These are phyloP conservation scores for Pristionchus arcanus DNA, from an alignment of 2,888 invertebrate species.

Conservation along the genomic window DNA sequence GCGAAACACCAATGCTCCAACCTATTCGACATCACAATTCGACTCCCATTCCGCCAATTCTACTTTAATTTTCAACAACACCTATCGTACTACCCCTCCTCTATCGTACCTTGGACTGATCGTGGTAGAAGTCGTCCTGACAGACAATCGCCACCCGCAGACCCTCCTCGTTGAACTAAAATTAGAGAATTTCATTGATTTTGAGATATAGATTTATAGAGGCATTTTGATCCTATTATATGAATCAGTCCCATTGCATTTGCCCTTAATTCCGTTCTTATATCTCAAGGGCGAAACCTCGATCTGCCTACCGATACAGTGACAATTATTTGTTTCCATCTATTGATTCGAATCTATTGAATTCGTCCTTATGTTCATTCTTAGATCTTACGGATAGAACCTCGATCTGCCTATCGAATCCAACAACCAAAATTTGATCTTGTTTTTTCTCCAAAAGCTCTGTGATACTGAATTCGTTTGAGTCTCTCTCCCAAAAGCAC, in stretches of 20 bases:
- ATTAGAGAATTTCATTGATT: neutral
- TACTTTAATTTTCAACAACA: too few relatives aligned
- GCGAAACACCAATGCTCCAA: neutral
- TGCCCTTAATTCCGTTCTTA: too few relatives aligned
- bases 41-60: neutral
- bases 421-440: neutral
- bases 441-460: neutral
- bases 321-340: too few relatives aligned
- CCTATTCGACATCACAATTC: too few relatives aligned
- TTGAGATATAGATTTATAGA: too few relatives aligned
- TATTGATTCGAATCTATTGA: too few relatives aligned
- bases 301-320: too few relatives aligned
- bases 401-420: too few relatives aligned
- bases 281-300: too few relatives aligned
- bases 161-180: conserved; percentile 59
- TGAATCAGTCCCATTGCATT: too few relatives aligned
- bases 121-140: conserved; percentile 73
- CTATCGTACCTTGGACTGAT: conserved; percentile 65
- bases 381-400: neutral
- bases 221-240: too few relatives aligned
- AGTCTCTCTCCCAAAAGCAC: neutral
- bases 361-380: too few relatives aligned
- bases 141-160: conserved; percentile 62
- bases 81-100: neutral
- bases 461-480: neutral